phyloP scores from a whole-genome alignment of 2,888 invertebrate genomes.

The Volucella bombylans region DNA sequence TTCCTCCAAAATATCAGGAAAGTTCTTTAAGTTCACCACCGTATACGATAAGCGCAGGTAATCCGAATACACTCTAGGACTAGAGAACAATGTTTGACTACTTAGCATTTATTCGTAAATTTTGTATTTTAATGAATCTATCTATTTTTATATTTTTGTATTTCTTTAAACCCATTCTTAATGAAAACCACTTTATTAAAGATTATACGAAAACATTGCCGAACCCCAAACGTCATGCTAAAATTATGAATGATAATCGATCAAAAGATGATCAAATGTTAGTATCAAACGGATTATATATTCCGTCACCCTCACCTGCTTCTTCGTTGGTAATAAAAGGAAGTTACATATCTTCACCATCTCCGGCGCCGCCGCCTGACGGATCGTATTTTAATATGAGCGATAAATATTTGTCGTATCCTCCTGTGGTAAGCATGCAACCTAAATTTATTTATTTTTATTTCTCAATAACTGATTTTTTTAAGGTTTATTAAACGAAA shows the following conservation, averaged over 20 bases:
- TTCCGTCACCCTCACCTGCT: slow-evolving; percentile 81
- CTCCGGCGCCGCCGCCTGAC: slow-evolving; percentile 81
- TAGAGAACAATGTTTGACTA: background rate
- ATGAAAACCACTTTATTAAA: slow-evolving; percentile 29
- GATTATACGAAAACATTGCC: slow-evolving; percentile 81
- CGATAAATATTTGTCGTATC: slow-evolving; percentile 81
- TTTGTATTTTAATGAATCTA: background rate
- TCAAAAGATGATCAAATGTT: slow-evolving; percentile 81
- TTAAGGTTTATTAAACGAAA: slow-evolving; percentile 60
- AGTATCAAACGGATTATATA: slow-evolving; percentile 80
- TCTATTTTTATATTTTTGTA: background rate
- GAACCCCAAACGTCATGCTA: slow-evolving; percentile 80
- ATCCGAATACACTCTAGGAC: background rate
- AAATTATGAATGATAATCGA: slow-evolving; percentile 79
- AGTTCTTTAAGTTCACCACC: slow-evolving; percentile 81
- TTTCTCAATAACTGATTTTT: background rate
- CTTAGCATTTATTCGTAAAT: background rate
- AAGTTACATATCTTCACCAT: slow-evolving; percentile 81
- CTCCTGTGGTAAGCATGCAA: slow-evolving; percentile 79
- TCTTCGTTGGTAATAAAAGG: slow-evolving; percentile 81
- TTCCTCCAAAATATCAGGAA: slow-evolving; percentile 81
- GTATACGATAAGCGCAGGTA: slow-evolving; percentile 75
- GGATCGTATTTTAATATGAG: slow-evolving; percentile 81
- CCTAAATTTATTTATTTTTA: background rate
- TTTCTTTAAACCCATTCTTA: background rate